Percentiles rank a stretch among this genome's conserved stretches.
These are phyloP conservation scores for Catagonus wagneri DNA, from an alignment of 2,113 vertebrate species.

Conservation along the genomic window DNA sequence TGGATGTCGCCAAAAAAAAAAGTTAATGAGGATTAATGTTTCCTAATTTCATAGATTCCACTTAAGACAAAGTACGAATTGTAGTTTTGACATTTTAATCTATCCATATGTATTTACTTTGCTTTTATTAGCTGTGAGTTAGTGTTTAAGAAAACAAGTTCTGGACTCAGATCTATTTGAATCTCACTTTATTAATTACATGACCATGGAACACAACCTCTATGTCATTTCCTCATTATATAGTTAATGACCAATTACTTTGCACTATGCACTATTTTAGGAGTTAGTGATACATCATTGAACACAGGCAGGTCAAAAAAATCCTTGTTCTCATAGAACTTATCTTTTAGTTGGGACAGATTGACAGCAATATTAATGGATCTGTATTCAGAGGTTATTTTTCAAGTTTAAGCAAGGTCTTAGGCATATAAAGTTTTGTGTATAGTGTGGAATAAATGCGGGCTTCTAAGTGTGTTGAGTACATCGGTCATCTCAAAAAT, in stretches of 20 bases:
- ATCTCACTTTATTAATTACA: not conserved
- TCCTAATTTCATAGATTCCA: conserved; percentile 20
- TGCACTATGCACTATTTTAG: not conserved
- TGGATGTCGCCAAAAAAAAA: too few species aligned
- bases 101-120: not conserved
- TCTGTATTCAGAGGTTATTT: not conserved
- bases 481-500: not conserved
- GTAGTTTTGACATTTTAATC: conserved; percentile 19
- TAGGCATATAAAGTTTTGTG: not conserved
- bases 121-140: not conserved
- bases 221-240: not conserved
- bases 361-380: not conserved
- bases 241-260: not conserved
- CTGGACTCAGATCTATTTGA: not conserved
- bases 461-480: not conserved
- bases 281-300: not conserved
- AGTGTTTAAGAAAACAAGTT: not conserved
- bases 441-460: not conserved
- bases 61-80: not conserved
- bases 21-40: conserved; percentile 2
- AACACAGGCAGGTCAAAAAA: not conserved
- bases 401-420: conserved; percentile 10
- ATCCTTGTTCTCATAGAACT: not conserved
- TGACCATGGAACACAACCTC: not conserved
- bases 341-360: not conserved